Evolutionary conservation across 2,113 vertebrate species (phyloP), one percentile per base, ranked within the genome.

Genomic region (Lota lota): DNA sequence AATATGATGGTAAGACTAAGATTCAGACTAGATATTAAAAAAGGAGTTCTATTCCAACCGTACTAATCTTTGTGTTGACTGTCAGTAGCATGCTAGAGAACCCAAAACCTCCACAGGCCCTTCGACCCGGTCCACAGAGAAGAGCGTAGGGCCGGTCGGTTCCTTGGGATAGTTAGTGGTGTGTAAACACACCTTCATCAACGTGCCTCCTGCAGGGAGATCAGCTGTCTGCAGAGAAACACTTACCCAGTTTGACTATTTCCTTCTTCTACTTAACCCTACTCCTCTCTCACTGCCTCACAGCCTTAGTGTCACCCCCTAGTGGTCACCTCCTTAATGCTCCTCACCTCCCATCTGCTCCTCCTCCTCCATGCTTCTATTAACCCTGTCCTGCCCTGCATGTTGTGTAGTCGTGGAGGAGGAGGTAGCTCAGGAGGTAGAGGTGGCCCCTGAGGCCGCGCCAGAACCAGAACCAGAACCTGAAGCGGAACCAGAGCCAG

Each of bases 1-100:
- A 89, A 68, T 85, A 83, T 76, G 94, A 96, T 94, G 94, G 95
- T 97, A 94, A 95, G 93, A 89, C 0, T 14, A 77, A 76, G 33
- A 63, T 72, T 59, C 67, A 75, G 76, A 79, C 71, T 61, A 66
- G 28, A 12, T 67, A 76, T 68, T 33, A 65, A 68, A 63, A 63
- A 75, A 56, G 10, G 54, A 66, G 61, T 83, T 63, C 2, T 47
- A 81, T 73, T 73, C 50, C n/a, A 72, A 69, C 78, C 79, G 81
- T 88, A 89, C 87, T 89, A 87, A 89, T 87, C 68, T 77, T 22
- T 80, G 40, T 47, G 40, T 47, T 59, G 19, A 47, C 66, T 62
- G 59, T 68, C 16, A 68, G 66, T 66, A 67, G 87, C 89, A 86
- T 89, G 86, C 59, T 67, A 59, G 68, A 73, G 67, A 67, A 80